A percentile compares a stretch with the other conserved stretches of the same genome.
Conservation (phyloP, 2,113 vertebrate genomes). For the Sylvia atricapilla region DNA sequence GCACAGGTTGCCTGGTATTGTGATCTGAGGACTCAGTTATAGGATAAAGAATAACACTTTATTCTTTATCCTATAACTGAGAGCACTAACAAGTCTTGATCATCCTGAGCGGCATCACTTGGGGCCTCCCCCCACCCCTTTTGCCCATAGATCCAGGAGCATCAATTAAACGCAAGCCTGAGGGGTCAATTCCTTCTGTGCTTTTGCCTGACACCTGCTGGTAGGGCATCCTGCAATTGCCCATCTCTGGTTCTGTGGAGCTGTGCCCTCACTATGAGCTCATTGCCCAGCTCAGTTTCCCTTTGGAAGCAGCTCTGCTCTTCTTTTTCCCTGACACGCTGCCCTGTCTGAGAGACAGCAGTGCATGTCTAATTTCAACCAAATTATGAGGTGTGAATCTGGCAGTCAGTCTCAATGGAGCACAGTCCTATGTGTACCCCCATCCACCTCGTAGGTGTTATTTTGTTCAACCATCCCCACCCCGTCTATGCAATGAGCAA, state of each 20-base stretch:
- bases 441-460: neutral
- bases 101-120: neutral
- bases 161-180: neutral
- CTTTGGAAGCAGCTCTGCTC: neutral
- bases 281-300: neutral
- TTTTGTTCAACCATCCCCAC: neutral
- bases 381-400: neutral
- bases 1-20: neutral
- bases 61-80: neutral
- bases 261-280: neutral
- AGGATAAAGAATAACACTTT: neutral
- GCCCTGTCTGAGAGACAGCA: neutral
- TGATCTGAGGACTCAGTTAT: neutral
- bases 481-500: neutral
- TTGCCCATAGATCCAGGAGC: neutral
- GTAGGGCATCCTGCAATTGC: neutral
- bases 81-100: neutral
- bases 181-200: fast-evolving
- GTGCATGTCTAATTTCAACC: neutral
- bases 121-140: neutral
- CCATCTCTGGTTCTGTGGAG: neutral
- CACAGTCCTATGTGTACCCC: neutral
- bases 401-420: neutral
- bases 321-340: neutral
- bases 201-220: neutral